Evolutionary conservation across 1,140 invertebrate genomes (phyloP).

Genomic region (Aphaenogaster ashmeadi): DNA sequence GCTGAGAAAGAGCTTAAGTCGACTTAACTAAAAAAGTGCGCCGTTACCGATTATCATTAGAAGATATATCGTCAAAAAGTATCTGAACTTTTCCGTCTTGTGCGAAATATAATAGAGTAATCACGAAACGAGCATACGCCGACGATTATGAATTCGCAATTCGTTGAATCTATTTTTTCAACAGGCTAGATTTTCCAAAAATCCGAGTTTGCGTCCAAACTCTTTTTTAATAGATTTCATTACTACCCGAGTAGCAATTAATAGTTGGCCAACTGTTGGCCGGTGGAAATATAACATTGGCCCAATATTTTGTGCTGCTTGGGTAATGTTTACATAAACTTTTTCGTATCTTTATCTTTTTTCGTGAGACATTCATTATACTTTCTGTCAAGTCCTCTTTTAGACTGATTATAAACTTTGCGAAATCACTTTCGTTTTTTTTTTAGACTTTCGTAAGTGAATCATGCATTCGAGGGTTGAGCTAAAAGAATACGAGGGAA

Average conservation of each 20-base stretch:
- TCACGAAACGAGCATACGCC: neutral
- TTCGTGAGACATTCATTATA: conserved; percentile 15
- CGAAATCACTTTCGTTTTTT: neutral
- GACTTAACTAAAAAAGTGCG: conserved; percentile 11
- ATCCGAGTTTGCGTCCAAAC: no score
- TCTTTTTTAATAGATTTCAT: no score
- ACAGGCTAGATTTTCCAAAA: no score
- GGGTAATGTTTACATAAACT: neutral
- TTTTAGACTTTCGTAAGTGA: conserved; percentile 1
- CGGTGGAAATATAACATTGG: no score
- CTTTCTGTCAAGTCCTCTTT: neutral
- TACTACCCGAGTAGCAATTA: no score
- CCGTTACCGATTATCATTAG: conserved; percentile 18
- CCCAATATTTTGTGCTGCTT: no score
- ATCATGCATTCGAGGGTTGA: neutral
- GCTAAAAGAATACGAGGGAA: neutral
- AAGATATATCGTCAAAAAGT: conserved; percentile 18
- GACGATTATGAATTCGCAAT: no score
- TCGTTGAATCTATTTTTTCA: no score
- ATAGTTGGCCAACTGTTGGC: no score
- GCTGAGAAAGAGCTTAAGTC: conserved; percentile 9
- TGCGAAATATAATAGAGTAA: conserved; percentile 19
- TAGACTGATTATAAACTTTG: neutral
- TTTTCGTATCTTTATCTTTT: neutral
- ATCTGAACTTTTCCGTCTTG: conserved; percentile 5